Evolutionary conservation across 1,140 invertebrate genomes (phyloP).

Genomic region (Lepidurus packardi): DNA sequence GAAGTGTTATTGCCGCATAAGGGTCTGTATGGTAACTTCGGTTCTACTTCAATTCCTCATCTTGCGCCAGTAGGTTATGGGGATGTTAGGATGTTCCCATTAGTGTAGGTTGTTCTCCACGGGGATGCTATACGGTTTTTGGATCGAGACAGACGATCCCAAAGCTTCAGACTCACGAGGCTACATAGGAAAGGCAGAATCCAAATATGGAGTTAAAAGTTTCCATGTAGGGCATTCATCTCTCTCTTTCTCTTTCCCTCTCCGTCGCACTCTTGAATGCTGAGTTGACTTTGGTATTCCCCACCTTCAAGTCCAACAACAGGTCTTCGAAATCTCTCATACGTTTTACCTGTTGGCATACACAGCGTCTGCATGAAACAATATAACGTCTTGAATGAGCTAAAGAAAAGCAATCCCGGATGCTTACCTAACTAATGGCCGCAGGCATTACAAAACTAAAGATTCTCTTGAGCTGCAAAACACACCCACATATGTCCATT

Average conservation of each 20-base stretch:
- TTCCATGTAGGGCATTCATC: background rate
- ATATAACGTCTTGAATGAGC: background rate
- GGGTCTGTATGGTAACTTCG: background rate
- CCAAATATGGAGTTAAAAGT: background rate
- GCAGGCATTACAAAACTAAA: background rate
- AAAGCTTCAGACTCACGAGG: background rate
- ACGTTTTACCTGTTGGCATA: background rate
- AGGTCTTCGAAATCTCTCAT: background rate
- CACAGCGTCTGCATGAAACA: background rate
- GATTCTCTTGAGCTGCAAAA: background rate
- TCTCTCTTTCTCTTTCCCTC: background rate
- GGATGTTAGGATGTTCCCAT: background rate
- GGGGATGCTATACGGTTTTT: background rate
- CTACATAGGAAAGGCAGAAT: background rate
- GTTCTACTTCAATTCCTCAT: background rate
- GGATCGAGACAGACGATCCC: background rate
- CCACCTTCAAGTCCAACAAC: background rate
- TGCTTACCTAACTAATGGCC: constrained; percentile 1
- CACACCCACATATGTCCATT: background rate
- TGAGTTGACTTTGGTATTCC: background rate
- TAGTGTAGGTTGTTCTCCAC: background rate
- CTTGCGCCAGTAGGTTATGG: background rate
- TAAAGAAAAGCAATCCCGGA: constrained; percentile 6
- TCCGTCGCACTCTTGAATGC: background rate
- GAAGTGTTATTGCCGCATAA: background rate